Base-by-base conservation (phyloP, 2,888 invertebrate genomes). In the Polyploca ridens region DNA sequence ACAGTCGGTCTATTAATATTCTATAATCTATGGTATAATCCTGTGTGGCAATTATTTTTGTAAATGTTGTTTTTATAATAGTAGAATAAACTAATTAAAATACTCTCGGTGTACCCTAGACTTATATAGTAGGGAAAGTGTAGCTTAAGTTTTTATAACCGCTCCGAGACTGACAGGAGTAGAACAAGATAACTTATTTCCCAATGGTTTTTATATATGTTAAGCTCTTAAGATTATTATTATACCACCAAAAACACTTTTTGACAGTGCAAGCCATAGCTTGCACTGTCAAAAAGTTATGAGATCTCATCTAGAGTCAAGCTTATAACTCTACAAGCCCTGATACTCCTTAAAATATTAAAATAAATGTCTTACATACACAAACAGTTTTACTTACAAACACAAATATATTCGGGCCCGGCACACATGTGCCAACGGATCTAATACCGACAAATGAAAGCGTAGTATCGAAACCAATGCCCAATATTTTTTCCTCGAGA, bases 401-500 rank as follows among this genome's bases (percentile, higher is more conserved):
- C 19, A 54, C 54, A 19, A 19, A 54, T 10, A 19, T 19, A 54
- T 54, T 19, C 19, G 0, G 10, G 16, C 19, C n/a, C 19, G 5
- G n/a, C 46, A 19, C 59, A 62, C 63, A 66, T 58, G 64, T 62
- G 64, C 62, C 58, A 64, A 14, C 66, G 58, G 57, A 67, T 60
- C 67, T 73, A 78, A 81, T 79, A 74, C 78, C 77, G 74, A 78
- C 81, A 83, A 83, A 84, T 81, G 81, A 80, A 79, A 81, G 77
- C 72, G 71, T 73, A 72, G 72, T 78, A 75, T 76, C 74, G 77
- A 83, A 77, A 77, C 70, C 81, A 79, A 83, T 84, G 84, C 81
- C 75, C 77, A 81, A 85, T 89, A 90, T 89, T 89, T 87, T 88
- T 87, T 81, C 82, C 76, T 74, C 73, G 69, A 87, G 89, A 91